Evolutionary conservation across 1,140 invertebrate genomes (phyloP).

Genomic region (Drosophila grimshawi): DNA sequence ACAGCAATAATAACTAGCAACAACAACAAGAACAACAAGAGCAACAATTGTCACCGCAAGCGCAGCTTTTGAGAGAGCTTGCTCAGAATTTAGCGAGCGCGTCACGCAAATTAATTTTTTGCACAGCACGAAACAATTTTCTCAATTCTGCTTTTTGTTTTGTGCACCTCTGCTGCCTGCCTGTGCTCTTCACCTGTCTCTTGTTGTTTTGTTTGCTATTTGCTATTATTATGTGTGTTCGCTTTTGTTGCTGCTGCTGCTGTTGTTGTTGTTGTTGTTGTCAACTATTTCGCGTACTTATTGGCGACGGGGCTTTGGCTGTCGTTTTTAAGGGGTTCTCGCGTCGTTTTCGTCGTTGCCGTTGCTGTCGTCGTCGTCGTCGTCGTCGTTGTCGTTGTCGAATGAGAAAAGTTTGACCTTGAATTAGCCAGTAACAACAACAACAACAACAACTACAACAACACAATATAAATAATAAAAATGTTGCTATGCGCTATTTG

Average conservation of each 20-base stretch:
- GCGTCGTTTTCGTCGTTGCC: constrained; percentile 43
- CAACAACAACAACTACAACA: constrained; percentile 52
- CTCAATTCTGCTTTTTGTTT: constrained; percentile 59
- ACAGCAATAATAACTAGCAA: constrained; percentile 32
- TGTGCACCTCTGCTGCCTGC: constrained; percentile 25
- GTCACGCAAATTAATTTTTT: constrained; percentile 21
- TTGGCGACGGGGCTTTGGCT: constrained; percentile 50
- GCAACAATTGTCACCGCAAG: constrained; percentile 8
- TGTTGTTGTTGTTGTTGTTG: constrained; percentile 58
- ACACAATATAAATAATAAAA: constrained; percentile 2
- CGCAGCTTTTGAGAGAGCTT: constrained; percentile 52
- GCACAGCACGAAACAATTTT: constrained; percentile 4
- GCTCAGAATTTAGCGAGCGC: constrained; percentile 19
- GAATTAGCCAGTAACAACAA: constrained; percentile 41
- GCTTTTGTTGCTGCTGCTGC: constrained; percentile 10
- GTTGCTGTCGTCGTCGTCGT: constrained; percentile 36
- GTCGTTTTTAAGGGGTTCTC: constrained; percentile 64
- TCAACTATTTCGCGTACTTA: constrained; percentile 75
- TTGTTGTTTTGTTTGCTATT: constrained; percentile 41
- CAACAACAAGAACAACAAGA: constrained; percentile 11
- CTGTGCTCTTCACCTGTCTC: constrained; percentile 34
- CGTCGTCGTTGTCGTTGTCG: constrained; percentile 41
- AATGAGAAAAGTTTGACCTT: constrained; percentile 83
- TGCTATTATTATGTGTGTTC: constrained; percentile 37
- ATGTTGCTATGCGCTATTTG: constrained; percentile 62